Evolutionary conservation across 2,113 vertebrate species (phyloP).

Genomic region (Tachuris rubrigastra): DNA sequence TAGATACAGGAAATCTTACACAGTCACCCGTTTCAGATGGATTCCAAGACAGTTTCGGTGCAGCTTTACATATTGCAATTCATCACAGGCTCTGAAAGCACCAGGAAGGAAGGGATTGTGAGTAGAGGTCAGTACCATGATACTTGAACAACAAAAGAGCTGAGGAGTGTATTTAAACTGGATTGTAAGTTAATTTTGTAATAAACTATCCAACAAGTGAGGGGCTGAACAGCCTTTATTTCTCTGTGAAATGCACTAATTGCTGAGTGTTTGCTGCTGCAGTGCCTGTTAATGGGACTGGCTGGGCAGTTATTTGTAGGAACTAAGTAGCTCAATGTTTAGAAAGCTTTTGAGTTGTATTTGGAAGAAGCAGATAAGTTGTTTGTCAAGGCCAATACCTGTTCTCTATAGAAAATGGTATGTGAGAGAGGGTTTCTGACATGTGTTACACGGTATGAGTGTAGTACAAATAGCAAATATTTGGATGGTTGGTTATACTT

Average conservation of each 20-base stretch:
- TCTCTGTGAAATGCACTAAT: slow-evolving; percentile 23
- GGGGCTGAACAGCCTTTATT: slow-evolving; percentile 21
- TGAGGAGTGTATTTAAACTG: slow-evolving; percentile 24
- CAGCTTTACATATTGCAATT: not conserved
- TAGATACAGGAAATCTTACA: not conserved
- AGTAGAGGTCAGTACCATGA: not conserved
- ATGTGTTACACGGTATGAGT: slow-evolving; percentile 14
- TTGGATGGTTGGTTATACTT: not conserved
- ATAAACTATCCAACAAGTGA: not conserved
- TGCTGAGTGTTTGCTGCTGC: not conserved
- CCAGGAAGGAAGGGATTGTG: not conserved
- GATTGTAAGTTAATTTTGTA: slow-evolving; percentile 2
- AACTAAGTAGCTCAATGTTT: slow-evolving; percentile 1
- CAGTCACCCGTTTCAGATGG: not conserved
- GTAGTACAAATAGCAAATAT: not conserved
- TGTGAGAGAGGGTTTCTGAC: slow-evolving; percentile 38
- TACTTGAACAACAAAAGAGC: not conserved
- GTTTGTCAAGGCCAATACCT: not conserved
- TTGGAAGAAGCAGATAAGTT: not conserved
- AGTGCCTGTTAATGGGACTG: not conserved
- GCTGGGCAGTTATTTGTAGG: not conserved
- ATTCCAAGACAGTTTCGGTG: not conserved
- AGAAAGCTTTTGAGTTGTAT: slow-evolving; percentile 15
- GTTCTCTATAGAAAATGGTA: not conserved
- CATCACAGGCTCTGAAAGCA: not conserved